Conservation (phyloP, 2,888 invertebrate species). For the Myopa testacea region DNA sequence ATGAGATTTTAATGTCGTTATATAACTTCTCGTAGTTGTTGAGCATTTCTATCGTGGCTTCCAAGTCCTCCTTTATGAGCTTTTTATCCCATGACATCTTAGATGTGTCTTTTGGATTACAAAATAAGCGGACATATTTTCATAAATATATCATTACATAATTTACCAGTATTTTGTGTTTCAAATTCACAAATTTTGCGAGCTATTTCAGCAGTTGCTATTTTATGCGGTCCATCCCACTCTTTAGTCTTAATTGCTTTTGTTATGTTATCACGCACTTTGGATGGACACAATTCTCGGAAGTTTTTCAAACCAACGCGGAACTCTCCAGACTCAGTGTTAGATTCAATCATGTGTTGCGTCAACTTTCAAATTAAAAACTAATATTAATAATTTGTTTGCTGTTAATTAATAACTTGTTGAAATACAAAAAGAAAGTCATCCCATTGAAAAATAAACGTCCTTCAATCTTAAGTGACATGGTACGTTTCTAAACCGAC, state of each 20-base stretch:
- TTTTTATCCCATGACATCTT: slow-evolving; percentile 78
- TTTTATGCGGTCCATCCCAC: slow-evolving; percentile 89
- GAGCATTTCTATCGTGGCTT: slow-evolving; percentile 86
- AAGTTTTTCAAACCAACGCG: slow-evolving; percentile 89
- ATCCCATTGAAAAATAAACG: too few relatives aligned
- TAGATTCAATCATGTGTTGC: slow-evolving; percentile 67
- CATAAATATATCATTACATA: slow-evolving; percentile 44
- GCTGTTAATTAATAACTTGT: background rate
- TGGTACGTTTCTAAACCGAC: too few relatives aligned
- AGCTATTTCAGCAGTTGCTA: slow-evolving; percentile 80
- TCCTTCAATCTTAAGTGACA: too few relatives aligned
- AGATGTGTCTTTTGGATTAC: slow-evolving; percentile 63
- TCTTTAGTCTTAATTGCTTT: slow-evolving; percentile 82
- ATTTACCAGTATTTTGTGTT: slow-evolving; percentile 71
- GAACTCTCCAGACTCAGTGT: slow-evolving; percentile 82
- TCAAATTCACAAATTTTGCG: slow-evolving; percentile 84
- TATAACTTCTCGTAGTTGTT: slow-evolving; percentile 88
- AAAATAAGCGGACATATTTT: background rate
- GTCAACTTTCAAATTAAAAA: slow-evolving; percentile 54
- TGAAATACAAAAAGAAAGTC: background rate
- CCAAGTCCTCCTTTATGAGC: slow-evolving; percentile 87
- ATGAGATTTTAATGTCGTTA: slow-evolving; percentile 86
- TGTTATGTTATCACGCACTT: slow-evolving; percentile 83
- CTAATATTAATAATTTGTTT: background rate
- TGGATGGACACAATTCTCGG: slow-evolving; percentile 87